A percentile compares a stretch with the other conserved stretches of the same genome.
Conservation (phyloP, 2,797 vertebrate genomes). For the Bovichtus variegatus region DNA sequence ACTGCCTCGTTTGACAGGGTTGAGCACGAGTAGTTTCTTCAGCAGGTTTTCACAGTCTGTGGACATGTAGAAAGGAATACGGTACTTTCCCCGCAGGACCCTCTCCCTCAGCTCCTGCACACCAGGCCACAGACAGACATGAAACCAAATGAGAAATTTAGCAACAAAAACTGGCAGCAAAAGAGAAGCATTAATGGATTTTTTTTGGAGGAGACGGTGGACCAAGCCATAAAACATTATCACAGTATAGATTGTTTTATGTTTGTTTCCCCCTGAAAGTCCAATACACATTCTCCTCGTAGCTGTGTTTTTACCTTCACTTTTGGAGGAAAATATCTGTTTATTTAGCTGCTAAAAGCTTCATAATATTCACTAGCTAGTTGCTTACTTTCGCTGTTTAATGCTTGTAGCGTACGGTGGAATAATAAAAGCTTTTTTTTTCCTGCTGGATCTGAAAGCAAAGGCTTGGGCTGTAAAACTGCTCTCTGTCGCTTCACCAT, state of each 20-base stretch:
- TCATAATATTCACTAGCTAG: no score
- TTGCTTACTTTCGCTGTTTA: background rate
- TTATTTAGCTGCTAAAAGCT: no score
- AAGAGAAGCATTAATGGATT: background rate
- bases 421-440: no score
- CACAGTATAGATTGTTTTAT: background rate
- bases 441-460: background rate
- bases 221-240: no score
- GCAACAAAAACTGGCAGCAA: background rate
- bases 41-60: slow-evolving; percentile 99
- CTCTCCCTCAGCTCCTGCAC: slow-evolving; percentile 94
- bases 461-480: background rate
- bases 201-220: no score
- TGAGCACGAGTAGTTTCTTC: slow-evolving; percentile 95
- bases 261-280: no score
- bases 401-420: no score
- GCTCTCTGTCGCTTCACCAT: background rate
- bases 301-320: no score
- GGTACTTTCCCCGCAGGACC: slow-evolving; percentile 95
- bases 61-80: slow-evolving; percentile 99
- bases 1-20: slow-evolving; percentile 95
- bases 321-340: no score
- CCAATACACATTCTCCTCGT: no score
- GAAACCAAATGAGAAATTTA: slow-evolving; percentile 4
- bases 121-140: slow-evolving; percentile 27